A percentile compares a stretch with the other conserved stretches of the same genome.
Conservation (phyloP, 1,140 invertebrate species). For the Drosophila kikkawai region DNA sequence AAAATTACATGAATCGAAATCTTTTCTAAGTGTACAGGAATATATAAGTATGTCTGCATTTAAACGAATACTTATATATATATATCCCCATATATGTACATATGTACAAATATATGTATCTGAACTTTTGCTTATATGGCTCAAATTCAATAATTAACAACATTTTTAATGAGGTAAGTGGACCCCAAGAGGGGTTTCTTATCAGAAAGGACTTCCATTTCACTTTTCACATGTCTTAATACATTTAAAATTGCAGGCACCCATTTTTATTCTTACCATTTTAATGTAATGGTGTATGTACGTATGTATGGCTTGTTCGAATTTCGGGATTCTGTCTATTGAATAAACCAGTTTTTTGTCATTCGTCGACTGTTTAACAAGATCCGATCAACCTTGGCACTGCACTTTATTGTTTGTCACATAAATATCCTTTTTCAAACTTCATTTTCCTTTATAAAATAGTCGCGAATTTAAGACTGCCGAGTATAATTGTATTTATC, state of each 20-base stretch:
- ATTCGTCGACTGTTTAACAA: background rate
- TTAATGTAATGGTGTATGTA: conserved; percentile 36
- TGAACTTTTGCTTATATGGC: background rate
- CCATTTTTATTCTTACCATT: conserved; percentile 60
- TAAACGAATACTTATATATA: conserved; percentile 27
- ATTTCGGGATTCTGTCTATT: conserved; percentile 25
- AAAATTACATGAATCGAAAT: background rate
- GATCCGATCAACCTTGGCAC: conserved; percentile 2
- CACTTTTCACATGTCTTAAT: background rate
- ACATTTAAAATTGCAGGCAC: conserved; percentile 11
- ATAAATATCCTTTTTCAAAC: conserved; percentile 12
- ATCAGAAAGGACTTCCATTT: background rate
- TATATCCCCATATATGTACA: conserved; percentile 19
- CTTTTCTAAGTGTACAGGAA: conserved; percentile 11
- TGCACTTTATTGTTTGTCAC: conserved; percentile 10
- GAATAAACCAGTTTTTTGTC: conserved; percentile 1
- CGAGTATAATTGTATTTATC: conserved; percentile 79
- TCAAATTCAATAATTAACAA: background rate
- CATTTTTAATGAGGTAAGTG: too few relatives aligned
- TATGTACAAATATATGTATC: conserved; percentile 25
- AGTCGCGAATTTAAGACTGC: conserved; percentile 58
- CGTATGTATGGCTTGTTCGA: conserved; percentile 25
- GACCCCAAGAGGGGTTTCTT: background rate
- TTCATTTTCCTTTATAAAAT: conserved; percentile 61
- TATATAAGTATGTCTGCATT: conserved; percentile 20